These are phyloP conservation scores for Ferdinandea cuprea DNA, from an alignment of 2,888 invertebrate genomes.

Conservation along the genomic window DNA sequence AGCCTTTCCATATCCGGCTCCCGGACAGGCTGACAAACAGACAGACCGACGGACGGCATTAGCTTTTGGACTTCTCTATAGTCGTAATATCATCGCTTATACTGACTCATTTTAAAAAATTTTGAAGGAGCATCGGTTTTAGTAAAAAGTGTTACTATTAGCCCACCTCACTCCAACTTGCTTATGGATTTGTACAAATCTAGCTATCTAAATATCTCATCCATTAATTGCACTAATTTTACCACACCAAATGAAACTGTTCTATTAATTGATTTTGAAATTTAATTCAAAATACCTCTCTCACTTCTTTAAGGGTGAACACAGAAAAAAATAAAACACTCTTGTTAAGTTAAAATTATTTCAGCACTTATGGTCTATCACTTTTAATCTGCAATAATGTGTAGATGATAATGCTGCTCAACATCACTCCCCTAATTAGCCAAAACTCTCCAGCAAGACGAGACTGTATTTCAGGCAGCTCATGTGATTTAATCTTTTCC, in stretches of 20 bases:
- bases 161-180: no score
- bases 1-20: no score
- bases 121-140: no score
- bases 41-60: no score
- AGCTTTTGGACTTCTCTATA: no score
- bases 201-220: background rate
- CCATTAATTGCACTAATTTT: conserved; percentile 16
- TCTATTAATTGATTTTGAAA: conserved; percentile 29
- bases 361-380: conserved; percentile 28
- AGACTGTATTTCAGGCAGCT: background rate
- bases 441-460: background rate
- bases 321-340: background rate
- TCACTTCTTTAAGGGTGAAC: background rate
- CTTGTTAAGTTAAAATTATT: background rate
- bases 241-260: background rate
- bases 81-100: no score
- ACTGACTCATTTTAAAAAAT: no score
- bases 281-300: background rate
- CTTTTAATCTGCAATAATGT: conserved; percentile 25
- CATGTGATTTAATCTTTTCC: conserved; percentile 39
- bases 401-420: background rate
- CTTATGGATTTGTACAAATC: no score
- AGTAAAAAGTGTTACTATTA: no score
- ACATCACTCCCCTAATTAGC: conserved; percentile 64
- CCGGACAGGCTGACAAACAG: no score